Base-by-base conservation (phyloP, 2,888 invertebrate species). In the Synergus itoensis region DNA sequence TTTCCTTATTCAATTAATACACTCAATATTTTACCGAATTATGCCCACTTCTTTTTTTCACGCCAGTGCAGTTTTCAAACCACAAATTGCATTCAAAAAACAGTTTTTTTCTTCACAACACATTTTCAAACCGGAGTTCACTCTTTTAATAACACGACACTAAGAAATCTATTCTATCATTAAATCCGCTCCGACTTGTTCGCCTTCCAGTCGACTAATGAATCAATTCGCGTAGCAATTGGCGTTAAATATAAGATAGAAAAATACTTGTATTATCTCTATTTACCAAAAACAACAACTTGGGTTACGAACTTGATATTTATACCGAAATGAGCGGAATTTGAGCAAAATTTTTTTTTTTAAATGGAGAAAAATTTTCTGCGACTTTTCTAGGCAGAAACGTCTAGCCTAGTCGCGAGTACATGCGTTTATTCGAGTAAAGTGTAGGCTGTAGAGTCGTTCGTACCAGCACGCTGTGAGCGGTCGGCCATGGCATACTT, bases 401-500 rank as follows among this genome's bases (percentile, higher is more conserved):
- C 62, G 79, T 80, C 82, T 80, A 79, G 82, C 79, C 83, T 82
- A 80, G 84, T 76, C 78, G 82, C 83, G 84, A 80, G 83, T 80
- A 67, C 69, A 79, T 83, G 85, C 82, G 84, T 86, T 84, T 84
- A 84, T 85, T 86, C 81, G 86, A 82, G 85, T 81, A 84, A 85
- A 80, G 85, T 87, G 90, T 89, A 88, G 90, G 89, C 86, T 85
- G 87, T 87, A 89, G 67, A 67, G 88, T 87, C 86, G 87, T 86
- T 89, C 86, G 85, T 89, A 89, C 87, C 89, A 87, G 88, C 84
- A 87, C 88, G 87, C 87, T 89, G 89, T 85, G 90, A 91, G 91
- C 90, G 88, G 91, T 90, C 90, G 92, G 91, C 92, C 92, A 89
- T 92, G 92, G 92, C 92, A 92, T 89, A 92, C 92, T 92, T 92